These are phyloP conservation scores for Anadara kagoshimensis DNA, from an alignment of 1,140 invertebrate genomes.

Conservation along the genomic window DNA sequence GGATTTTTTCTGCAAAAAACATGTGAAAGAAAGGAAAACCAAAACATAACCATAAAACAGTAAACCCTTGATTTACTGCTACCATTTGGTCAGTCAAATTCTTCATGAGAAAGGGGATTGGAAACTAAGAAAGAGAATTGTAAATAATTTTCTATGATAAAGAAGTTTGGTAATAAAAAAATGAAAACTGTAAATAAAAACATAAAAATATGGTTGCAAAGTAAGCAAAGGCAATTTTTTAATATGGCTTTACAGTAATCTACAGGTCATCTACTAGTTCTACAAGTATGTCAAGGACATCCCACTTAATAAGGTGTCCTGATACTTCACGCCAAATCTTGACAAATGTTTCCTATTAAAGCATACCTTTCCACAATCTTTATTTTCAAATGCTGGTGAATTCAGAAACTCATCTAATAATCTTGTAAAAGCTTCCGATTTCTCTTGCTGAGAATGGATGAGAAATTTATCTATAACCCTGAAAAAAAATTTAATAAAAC, in stretches of 20 bases:
- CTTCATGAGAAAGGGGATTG: too few relatives aligned
- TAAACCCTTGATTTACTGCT: not conserved
- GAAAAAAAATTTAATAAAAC: constrained; percentile 29
- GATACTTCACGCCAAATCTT: not conserved
- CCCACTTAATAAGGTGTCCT: too few relatives aligned
- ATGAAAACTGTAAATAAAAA: not conserved
- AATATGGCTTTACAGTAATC: not conserved
- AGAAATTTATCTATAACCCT: constrained; percentile 61
- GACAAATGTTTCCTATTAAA: not conserved
- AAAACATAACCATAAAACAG: not conserved
- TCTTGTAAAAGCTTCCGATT: constrained; percentile 48
- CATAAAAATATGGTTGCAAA: not conserved
- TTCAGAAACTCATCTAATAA: constrained; percentile 54
- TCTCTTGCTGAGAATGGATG: constrained; percentile 60
- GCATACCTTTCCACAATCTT: constrained; percentile 46
- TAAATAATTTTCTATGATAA: too few relatives aligned
- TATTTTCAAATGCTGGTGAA: constrained; percentile 46
- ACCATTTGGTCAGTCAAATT: too few relatives aligned
- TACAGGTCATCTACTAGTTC: not conserved
- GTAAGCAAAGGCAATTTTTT: not conserved
- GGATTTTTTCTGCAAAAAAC: not conserved
- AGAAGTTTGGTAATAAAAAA: too few relatives aligned
- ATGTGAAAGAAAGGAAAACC: not conserved
- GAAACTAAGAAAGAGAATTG: too few relatives aligned
- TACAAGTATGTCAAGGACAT: not conserved